Conservation (phyloP, 1,140 invertebrate genomes). For the Calephelis virginiensis region DNA sequence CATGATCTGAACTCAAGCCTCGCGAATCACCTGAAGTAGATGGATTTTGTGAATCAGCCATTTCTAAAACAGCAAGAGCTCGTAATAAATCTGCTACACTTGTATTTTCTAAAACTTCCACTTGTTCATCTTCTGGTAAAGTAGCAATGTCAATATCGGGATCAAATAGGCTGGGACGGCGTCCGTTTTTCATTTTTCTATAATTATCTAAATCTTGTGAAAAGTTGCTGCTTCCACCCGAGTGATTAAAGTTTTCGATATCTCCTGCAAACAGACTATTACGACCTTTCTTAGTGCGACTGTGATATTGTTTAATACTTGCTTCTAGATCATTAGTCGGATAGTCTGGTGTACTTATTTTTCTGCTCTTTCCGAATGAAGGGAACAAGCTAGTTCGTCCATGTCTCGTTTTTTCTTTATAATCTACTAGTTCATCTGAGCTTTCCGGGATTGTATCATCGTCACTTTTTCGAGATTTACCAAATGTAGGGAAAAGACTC, state of each 20-base stretch:
- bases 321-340: slow-evolving; percentile 51
- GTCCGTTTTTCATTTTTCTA: slow-evolving; percentile 51
- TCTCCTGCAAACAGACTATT: slow-evolving; percentile 64
- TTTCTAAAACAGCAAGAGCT: slow-evolving; percentile 81
- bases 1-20: slow-evolving; percentile 12
- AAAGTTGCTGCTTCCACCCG: slow-evolving; percentile 47
- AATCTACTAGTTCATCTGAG: slow-evolving; percentile 66
- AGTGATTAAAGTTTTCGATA: slow-evolving; percentile 44
- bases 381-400: slow-evolving; percentile 63
- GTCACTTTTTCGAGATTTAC: slow-evolving; percentile 60
- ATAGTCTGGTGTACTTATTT: slow-evolving; percentile 47
- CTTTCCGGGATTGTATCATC: slow-evolving; percentile 64
- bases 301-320: slow-evolving; percentile 64
- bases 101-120: slow-evolving; percentile 85
- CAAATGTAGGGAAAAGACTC: slow-evolving; percentile 68
- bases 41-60: slow-evolving; percentile 36
- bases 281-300: slow-evolving; percentile 63
- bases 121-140: slow-evolving; percentile 74
- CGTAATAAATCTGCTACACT: slow-evolving; percentile 86
- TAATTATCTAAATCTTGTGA: slow-evolving; percentile 58
- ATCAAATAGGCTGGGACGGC: slow-evolving; percentile 79
- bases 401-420: slow-evolving; percentile 62
- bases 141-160: slow-evolving; percentile 62
- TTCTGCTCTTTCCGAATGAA: slow-evolving; percentile 63
- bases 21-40: slow-evolving; percentile 12